Evolutionary conservation across 1,140 invertebrate genomes (phyloP).

Genomic region (Magallana gigas): DNA sequence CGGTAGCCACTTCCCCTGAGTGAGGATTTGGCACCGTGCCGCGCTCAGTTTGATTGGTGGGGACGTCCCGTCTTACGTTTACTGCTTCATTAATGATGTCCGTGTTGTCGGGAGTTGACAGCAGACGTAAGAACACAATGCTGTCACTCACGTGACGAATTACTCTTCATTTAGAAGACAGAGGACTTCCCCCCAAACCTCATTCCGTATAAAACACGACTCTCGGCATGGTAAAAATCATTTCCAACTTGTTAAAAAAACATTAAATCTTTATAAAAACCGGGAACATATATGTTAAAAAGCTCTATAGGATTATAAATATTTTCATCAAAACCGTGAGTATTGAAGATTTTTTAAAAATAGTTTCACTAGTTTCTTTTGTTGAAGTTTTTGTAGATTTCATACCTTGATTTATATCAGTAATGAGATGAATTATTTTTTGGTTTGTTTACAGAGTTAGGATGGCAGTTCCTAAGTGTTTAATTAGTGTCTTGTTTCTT

Average conservation of each 20-base stretch:
- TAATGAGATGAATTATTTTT: not conserved
- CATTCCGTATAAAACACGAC: not conserved
- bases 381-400: not conserved
- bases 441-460: not conserved
- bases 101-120: slow-evolving; percentile 2
- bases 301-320: not conserved
- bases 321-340: not conserved
- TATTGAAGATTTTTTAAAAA: not conserved
- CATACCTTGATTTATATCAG: not conserved
- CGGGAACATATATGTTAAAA: not conserved
- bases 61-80: slow-evolving; percentile 17
- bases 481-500: slow-evolving; percentile 10
- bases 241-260: not conserved
- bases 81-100: slow-evolving; percentile 4
- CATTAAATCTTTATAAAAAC: not conserved
- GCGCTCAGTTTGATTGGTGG: slow-evolving; percentile 15
- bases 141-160: slow-evolving; percentile 29
- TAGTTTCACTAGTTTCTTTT: not conserved
- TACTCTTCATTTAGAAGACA: slow-evolving; percentile 10
- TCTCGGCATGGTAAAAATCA: not conserved
- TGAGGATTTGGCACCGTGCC: not conserved
- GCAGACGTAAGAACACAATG: slow-evolving; percentile 14
- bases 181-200: slow-evolving; percentile 10
- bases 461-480: slow-evolving; percentile 23
- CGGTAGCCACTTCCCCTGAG: slow-evolving; percentile 13